Base-by-base conservation (phyloP, 2,113 vertebrate species). In the Junco hyemalis region DNA sequence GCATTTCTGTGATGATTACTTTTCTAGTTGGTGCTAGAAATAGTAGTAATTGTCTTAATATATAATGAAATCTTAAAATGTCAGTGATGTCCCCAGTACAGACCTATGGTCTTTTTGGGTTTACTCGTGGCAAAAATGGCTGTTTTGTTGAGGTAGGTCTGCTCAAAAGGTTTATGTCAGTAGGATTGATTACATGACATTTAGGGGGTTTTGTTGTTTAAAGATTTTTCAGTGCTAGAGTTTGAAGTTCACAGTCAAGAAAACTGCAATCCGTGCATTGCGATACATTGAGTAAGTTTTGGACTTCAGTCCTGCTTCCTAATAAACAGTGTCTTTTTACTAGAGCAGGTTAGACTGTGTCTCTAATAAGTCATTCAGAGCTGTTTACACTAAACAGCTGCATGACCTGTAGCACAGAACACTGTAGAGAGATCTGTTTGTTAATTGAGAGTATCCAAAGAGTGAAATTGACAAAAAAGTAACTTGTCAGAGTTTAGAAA, bases 331-430 rank as follows among this genome's bases (percentile, higher is more conserved):
- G 35, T 54, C 28, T 60, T 64, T 84, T 80, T 83, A 29, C 48
- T 64, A 38, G 7, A 45, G 31, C 9, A 51, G 31, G 14, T 29
- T 54, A 38, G 31, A 14, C 61, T 88, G 35, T 70, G 29, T 82
- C 4, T 56, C 38, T 66, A 78, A 38, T 29, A 90, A 83, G 38
- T 78, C 7, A 1, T 51, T 81, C 15, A 0, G 3, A 29, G 45
- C 2, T 84, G 72, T 94, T 97, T 95, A 92, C 77, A 61, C 12
- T 86, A 90, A 96, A 94, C 80, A 95, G 25, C 6, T 60, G 15
- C 9, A 4, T 59, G 47, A 26, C 60, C 40, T 10, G 2, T 57
- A 29, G 65, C 7, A 12, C 57, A 70, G 81, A 94, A 33, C 25
- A 22, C 20, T 73, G 59, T 5, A 13, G 4, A 38, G 59, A 71